Evolutionary conservation across 2,797 vertebrate species (phyloP), one percentile per base, ranked within the genome.

Genomic region (Anisognathus igniventris): DNA sequence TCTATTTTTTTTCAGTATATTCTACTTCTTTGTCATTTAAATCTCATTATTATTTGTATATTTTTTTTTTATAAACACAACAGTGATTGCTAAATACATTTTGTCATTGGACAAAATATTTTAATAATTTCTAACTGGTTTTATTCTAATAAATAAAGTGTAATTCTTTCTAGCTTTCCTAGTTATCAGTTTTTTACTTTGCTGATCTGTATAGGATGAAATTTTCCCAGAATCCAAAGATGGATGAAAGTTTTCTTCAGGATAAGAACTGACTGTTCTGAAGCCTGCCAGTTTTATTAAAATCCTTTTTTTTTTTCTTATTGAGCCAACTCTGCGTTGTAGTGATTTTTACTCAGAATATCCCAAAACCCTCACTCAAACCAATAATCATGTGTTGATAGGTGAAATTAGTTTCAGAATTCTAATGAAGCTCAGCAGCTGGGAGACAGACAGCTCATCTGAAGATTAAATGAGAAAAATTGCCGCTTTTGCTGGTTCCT

Each of bases 401-500:
- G 98, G 97, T 97, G 90, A 97, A 98, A 98, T 98, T 97, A 97
- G 96, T 96, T 97, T 98, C 92, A 71, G 96, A 98, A 98, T 98
- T 97, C 96, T 97, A 96, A 98, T 97, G 98, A 98, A 98, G 97
- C 96, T 94, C 79, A 96, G 98, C 98, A 98, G 98, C 98, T 98
- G 96, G 98, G 98, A 98, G 98, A 98, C 96, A 86, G 97, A 98
- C 98, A 98, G 98, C 98, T 99, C 98, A 98, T 98, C 98, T 98
- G 97, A 98, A 98, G 98, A 98, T 98, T 99, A 99, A 99, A 99
- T 98, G 98, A 99, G 98, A 99, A 98, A 99, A 99, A 99, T 98
- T 98, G 98, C 98, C 98, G 97, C 98, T 98, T 98, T 98, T 98
- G 98, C 97, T 97, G 98, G 97, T 98, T 98, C 98, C 98, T 99